These are phyloP conservation scores for Leucoma salicis DNA, from an alignment of 2,888 invertebrate genomes.

Conservation along the genomic window DNA sequence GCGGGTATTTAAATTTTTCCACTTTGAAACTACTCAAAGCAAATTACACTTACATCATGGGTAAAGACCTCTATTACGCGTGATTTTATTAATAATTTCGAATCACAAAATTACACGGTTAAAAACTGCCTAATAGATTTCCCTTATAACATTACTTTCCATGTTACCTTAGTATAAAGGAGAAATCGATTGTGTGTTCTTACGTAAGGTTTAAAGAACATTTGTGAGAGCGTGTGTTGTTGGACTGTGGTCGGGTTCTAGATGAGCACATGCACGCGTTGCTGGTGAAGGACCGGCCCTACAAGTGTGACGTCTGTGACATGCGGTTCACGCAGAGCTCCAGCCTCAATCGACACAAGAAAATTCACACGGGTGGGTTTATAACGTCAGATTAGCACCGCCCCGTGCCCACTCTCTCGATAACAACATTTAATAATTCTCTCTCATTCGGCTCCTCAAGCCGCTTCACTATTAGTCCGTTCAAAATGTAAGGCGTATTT, in stretches of 20 bases:
- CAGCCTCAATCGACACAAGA: conserved; percentile 87
- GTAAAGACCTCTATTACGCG: no score
- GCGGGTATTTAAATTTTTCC: no score
- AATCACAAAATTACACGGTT: no score
- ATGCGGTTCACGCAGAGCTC: conserved; percentile 88
- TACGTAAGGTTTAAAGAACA: conserved; percentile 28
- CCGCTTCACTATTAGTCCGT: conserved; percentile 30
- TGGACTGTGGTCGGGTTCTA: conserved; percentile 72
- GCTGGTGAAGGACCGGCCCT: conserved; percentile 82
- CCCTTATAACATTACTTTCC: conserved; percentile 1
- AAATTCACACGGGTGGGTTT: conserved; percentile 85
- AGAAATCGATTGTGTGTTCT: conserved; percentile 56
- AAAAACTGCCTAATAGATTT: no score
- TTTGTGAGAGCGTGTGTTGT: conserved; percentile 51
- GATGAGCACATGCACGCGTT: conserved; percentile 81
- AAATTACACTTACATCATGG: no score
- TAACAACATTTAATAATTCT: conserved; percentile 31
- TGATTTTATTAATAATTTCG: no score
- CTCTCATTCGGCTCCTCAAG: conserved; percentile 41
- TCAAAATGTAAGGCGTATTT: conserved; percentile 41
- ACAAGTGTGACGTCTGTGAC: conserved; percentile 86
- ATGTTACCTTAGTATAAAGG: conserved; percentile 3
- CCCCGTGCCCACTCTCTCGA: conserved; percentile 47
- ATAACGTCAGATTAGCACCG: conserved; percentile 44
- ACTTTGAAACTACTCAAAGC: no score